Percentiles rank a stretch among this genome's conserved stretches.
Evolutionary conservation across 2,888 invertebrate genomes (phyloP).

Genomic region (Dexiosoma caninum): DNA sequence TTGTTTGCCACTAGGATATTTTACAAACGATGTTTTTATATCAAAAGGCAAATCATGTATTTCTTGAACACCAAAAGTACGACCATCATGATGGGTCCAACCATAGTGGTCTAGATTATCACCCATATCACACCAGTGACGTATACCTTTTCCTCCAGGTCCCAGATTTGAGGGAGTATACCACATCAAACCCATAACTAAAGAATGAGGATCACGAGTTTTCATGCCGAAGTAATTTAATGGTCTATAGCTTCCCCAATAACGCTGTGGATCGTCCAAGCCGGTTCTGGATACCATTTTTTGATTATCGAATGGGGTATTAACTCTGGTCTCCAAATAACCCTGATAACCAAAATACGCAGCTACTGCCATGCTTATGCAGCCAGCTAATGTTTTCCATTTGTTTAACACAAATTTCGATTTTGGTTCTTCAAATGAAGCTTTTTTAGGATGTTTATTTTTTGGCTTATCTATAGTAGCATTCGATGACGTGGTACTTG

Average conservation of each 20-base stretch:
- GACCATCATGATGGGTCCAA: slow-evolving; percentile 96
- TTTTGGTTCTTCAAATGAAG: slow-evolving; percentile 62
- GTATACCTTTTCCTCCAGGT: slow-evolving; percentile 86
- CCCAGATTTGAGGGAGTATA: slow-evolving; percentile 86
- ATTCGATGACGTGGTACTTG: slow-evolving; percentile 53
- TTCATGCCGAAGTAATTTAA: slow-evolving; percentile 94
- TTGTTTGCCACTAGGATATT: slow-evolving; percentile 86
- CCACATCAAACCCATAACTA: slow-evolving; percentile 98
- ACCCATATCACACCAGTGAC: slow-evolving; percentile 95
- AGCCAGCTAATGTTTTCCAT: slow-evolving; percentile 83
- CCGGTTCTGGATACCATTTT: slow-evolving; percentile 87
- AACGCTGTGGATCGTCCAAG: slow-evolving; percentile 85
- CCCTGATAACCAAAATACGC: slow-evolving; percentile 87
- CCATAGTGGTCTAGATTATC: slow-evolving; percentile 89
- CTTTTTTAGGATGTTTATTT: slow-evolving; percentile 45
- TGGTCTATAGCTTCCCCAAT: slow-evolving; percentile 96
- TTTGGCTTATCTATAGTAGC: slow-evolving; percentile 30
- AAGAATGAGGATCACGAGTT: slow-evolving; percentile 91
- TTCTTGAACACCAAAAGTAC: slow-evolving; percentile 92
- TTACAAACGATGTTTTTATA: slow-evolving; percentile 92
- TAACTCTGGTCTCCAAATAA: slow-evolving; percentile 91
- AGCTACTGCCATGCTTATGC: slow-evolving; percentile 83
- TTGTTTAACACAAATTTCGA: slow-evolving; percentile 73
- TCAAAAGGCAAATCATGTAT: slow-evolving; percentile 88
- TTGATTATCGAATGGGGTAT: slow-evolving; percentile 88